These are phyloP conservation scores for Ormyrus labotus DNA, from an alignment of 2,888 invertebrate genomes.

Conservation along the genomic window DNA sequence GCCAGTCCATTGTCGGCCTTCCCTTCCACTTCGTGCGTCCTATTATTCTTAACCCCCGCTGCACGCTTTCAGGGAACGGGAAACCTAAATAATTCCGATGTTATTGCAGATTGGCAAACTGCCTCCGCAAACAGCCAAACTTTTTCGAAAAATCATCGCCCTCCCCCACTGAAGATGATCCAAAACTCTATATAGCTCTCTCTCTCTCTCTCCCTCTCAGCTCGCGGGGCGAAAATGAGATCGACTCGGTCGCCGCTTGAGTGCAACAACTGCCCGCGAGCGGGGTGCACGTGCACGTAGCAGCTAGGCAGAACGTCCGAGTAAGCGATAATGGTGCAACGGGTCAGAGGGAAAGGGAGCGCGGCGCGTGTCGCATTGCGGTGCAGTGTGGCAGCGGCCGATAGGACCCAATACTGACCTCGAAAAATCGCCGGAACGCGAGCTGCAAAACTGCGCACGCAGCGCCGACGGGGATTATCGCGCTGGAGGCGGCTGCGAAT, in stretches of 20 bases:
- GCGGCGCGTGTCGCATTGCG: slow-evolving; percentile 73
- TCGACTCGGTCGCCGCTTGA: not conserved
- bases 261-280: slow-evolving; percentile 57
- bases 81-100: no score
- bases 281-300: slow-evolving; percentile 40
- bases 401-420: slow-evolving; percentile 65
- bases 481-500: not conserved
- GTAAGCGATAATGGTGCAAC: slow-evolving; percentile 61
- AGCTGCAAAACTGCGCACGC: slow-evolving; percentile 46
- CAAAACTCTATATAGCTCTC: no score
- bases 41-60: no score
- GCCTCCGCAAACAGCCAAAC: no score
- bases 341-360: slow-evolving; percentile 57
- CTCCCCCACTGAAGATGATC: no score
- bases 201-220: no score
- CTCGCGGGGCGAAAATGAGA: no score
- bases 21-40: no score
- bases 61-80: no score
- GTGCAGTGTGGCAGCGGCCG: slow-evolving; percentile 67
- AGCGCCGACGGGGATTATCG: slow-evolving; percentile 21
- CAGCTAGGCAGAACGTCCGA: slow-evolving; percentile 53
- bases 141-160: no score
- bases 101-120: no score
- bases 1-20: no score
- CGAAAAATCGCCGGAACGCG: slow-evolving; percentile 56